Evolutionary conservation across 2,888 invertebrate species (phyloP), one percentile per base, ranked within the genome.

Genomic region (Laspeyria flexula): DNA sequence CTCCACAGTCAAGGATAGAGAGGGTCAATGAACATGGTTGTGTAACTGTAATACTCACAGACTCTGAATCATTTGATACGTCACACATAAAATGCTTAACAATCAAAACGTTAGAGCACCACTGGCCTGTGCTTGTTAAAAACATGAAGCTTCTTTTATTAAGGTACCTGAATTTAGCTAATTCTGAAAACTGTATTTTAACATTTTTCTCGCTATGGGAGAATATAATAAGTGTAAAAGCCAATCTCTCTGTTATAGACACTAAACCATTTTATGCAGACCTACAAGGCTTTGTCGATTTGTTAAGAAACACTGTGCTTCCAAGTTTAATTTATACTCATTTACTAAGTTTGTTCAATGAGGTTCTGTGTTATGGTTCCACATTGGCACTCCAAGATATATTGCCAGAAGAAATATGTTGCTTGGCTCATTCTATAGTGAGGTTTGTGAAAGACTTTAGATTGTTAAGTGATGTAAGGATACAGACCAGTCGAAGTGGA

Each of bases 311-410:
- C 79, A 95, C 94, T 48, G 92, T 94, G 64, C 88, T 97, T n/a
- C 96, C 97, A 0, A 95, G 96, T 57, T 94, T 97, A 39, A 95
- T 97, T 65, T 97, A 97, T 94, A 95, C 96, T 71, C 97, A 97
- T 85, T 92, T 97, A 73, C 85, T 98, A 55, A 96, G 96, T 67
- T 90, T 98, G 25, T 97, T 97, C 70, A 97, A 97, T 83, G 97
- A 98, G 87, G 97, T 97, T 6, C 86, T 98, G 43, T 98, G 98
- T 84, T 98, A 98, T 82, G 97, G 97, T 1, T 97, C 97, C 61
- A 98, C 98, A 25, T 88, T 98, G 67, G 97, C 97, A 0, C 88
- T 98, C 62, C 97, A 98, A 86, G 97, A 97, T 81, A 94, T 96
- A 73, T 86, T 97, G 63, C 97, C 97, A 2, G 97, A 97, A 81